These are phyloP conservation scores for Nemurella pictetii DNA, from an alignment of 2,888 invertebrate species.

Conservation along the genomic window DNA sequence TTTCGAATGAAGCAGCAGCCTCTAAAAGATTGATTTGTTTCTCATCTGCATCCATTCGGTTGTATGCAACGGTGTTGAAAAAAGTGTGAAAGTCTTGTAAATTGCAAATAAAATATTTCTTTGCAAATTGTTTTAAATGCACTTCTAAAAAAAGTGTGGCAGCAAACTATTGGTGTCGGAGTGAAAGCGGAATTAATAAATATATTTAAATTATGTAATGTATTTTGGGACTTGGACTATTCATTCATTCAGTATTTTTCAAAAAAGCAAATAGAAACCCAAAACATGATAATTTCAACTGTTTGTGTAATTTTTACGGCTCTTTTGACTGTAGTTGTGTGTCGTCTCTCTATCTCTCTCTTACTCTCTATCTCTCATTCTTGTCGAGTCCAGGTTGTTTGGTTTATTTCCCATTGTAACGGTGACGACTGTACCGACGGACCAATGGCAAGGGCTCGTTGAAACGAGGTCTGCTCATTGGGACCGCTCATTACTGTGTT, in stretches of 20 bases:
- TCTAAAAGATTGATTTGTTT: slow-evolving; percentile 5
- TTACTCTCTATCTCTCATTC: slow-evolving; percentile 20
- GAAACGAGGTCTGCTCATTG: slow-evolving; percentile 1
- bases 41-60: background rate
- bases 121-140: slow-evolving; percentile 42
- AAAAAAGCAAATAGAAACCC: slow-evolving; percentile 18
- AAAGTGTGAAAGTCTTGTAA: background rate
- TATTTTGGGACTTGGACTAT: slow-evolving; percentile 32
- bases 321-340: slow-evolving; percentile 43
- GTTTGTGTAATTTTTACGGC: slow-evolving; percentile 42
- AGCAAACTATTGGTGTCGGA: slow-evolving; percentile 42
- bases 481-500: slow-evolving; percentile 37
- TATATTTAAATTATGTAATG: slow-evolving; percentile 36
- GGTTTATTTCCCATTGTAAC: slow-evolving; percentile 40
- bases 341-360: slow-evolving; percentile 37
- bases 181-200: slow-evolving; percentile 38
- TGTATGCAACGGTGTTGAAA: background rate
- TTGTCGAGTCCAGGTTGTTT: slow-evolving; percentile 37
- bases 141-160: slow-evolving; percentile 38
- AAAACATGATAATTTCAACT: slow-evolving; percentile 38
- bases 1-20: slow-evolving; percentile 6
- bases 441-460: background rate
- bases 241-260: slow-evolving; percentile 40
- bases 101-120: background rate
- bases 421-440: slow-evolving; percentile 35